Evolutionary conservation across 1,140 invertebrate genomes (phyloP).

Genomic region (Neoseiulus cucumeris): DNA sequence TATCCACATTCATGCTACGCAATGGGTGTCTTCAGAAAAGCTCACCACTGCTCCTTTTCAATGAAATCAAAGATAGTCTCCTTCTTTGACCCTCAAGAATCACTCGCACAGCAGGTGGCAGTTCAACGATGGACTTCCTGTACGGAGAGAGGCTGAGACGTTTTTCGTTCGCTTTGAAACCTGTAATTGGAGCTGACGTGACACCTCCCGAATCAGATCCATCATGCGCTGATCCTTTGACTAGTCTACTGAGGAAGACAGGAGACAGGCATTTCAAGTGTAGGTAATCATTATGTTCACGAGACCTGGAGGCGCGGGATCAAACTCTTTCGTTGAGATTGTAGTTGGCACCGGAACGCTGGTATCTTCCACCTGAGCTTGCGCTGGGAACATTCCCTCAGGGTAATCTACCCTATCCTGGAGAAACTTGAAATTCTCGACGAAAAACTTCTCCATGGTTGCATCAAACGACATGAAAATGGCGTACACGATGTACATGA

Average conservation of each 20-base stretch:
- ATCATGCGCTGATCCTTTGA: too few relatives aligned
- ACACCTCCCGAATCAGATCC: too few relatives aligned
- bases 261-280: too few relatives aligned
- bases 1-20: too few relatives aligned
- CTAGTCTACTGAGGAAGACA: too few relatives aligned
- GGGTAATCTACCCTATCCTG: conserved; percentile 2
- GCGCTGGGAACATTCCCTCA: neutral
- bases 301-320: neutral
- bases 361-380: neutral
- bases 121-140: neutral
- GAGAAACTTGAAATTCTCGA: neutral
- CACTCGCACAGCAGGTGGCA: neutral
- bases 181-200: too few relatives aligned
- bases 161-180: neutral
- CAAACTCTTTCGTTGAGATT: neutral
- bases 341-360: neutral
- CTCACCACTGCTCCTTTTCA: conserved; percentile 9
- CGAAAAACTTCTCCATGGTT: neutral
- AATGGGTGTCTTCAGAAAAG: neutral
- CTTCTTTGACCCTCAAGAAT: neutral
- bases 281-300: too few relatives aligned
- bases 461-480: conserved; percentile 8
- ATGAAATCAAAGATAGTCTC: neutral
- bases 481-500: neutral
- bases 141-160: neutral